Percentiles rank a stretch among this genome's conserved stretches.
phyloP scores from a whole-genome alignment of 2,797 vertebrate genomes.

The Phrynocephalus guinanensis region DNA sequence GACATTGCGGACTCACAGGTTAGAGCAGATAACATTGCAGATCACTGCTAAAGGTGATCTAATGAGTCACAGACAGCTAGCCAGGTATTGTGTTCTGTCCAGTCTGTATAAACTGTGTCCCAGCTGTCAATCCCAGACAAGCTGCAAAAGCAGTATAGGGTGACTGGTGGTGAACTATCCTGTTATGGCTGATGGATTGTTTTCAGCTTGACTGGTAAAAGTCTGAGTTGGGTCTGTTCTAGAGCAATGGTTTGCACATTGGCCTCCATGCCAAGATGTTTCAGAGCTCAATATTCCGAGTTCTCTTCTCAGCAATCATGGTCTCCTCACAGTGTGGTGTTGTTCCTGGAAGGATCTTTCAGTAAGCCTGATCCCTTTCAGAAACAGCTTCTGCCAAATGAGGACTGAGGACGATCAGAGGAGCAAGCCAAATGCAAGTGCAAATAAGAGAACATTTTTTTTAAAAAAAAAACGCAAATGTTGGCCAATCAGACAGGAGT shows the following conservation, averaged over 20 bases:
- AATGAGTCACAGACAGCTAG: neutral
- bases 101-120: neutral
- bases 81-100: neutral
- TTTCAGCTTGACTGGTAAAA: neutral
- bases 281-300: neutral
- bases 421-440: neutral
- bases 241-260: neutral
- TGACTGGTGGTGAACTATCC: neutral
- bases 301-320: neutral
- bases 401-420: neutral
- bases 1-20: no score
- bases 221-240: neutral
- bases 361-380: neutral
- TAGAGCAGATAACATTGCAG: neutral
- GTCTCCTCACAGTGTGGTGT: neutral
- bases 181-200: neutral
- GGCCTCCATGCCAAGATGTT: neutral
- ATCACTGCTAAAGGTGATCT: neutral
- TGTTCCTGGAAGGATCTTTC: neutral
- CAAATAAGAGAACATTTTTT: neutral
- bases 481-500: neutral
- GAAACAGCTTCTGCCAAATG: neutral
- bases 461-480: neutral
- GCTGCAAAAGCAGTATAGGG: neutral
- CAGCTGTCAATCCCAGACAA: neutral